Evolutionary conservation across 2,797 vertebrate species (phyloP), one percentile per base, ranked within the genome.

Genomic region (Anisognathus igniventris): DNA sequence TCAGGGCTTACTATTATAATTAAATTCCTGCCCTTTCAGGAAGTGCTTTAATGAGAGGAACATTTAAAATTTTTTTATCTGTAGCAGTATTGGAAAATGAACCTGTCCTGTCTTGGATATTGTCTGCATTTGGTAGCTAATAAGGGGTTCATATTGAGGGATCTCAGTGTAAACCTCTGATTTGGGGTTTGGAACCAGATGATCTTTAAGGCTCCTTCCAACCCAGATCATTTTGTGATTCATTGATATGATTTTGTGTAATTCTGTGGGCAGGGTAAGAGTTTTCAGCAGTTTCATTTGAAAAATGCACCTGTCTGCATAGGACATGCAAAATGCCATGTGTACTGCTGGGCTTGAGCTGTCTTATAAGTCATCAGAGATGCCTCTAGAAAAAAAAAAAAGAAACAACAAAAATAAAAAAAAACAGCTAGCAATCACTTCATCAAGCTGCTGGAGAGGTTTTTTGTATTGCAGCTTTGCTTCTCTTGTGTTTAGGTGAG

Each of bases 11-110:
- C 23, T 42, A 33, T 50, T 91, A 47, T 30, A 68, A 56, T 76
- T 70, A 39, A 40, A 85, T 67, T 76, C 76, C 47, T 81, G 25
- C 7, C 45, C 50, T 72, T 94, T 81, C 4, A 7, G 50, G 22
- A 75, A 42, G 58, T 65, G 18, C 13, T 88, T 84, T 93, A 86
- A 57, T 72, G 37, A 78, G 48, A 67, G 22, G n/a, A 82, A 39
- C 3, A 2, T 12, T 40, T 67, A 62, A 40, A 33, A 3, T 16
- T 21, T 21, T 31, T 77, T 84, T 4, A 22, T 40, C 28, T 71
- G 0, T 30, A 14, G 19, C 24, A 68, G 25, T 71, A 42, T 22
- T 92, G n/a, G 42, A 77, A 91, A 92, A 50, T 33, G 30, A 71
- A 39, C 39, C 9, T 4, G 0, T 72, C 58, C 39, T 78, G 37